phyloP scores from a whole-genome alignment of 2,113 vertebrate genomes.

The Melospiza georgiana region DNA sequence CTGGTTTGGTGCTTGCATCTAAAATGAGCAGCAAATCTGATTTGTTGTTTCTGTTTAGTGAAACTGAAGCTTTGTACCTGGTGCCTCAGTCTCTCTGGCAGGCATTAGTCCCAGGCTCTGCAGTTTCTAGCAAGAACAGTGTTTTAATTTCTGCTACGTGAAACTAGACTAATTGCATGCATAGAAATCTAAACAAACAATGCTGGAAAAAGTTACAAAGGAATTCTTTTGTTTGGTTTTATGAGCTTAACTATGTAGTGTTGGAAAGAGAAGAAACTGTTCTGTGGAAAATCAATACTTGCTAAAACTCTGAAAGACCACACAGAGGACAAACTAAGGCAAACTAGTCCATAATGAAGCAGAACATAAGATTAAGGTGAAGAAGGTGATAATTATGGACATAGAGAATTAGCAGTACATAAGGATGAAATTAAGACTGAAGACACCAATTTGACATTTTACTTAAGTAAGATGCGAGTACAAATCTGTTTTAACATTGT shows the following conservation, averaged over 20 bases:
- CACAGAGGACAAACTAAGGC: background rate
- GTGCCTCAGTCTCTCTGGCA: background rate
- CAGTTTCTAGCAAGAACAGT: background rate
- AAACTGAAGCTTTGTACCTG: slow-evolving; percentile 21
- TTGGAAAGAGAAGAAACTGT: background rate
- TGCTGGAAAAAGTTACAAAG: background rate
- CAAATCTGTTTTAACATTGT: background rate
- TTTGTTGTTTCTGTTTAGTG: background rate
- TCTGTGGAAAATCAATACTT: background rate
- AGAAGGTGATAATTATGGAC: background rate
- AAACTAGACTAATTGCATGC: background rate
- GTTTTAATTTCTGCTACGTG: background rate
- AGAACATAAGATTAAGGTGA: background rate
- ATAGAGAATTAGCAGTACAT: background rate
- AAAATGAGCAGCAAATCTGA: background rate
- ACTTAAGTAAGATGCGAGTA: background rate
- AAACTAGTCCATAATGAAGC: background rate
- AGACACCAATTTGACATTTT: background rate
- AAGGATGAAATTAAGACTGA: background rate
- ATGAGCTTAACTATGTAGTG: background rate
- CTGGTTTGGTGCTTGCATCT: background rate
- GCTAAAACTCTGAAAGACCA: background rate
- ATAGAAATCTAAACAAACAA: background rate
- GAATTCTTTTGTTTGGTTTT: slow-evolving; percentile 19
- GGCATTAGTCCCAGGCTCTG: background rate